These are phyloP conservation scores for Parotocinclus haroldoi DNA, from an alignment of 2,797 vertebrate genomes.

Conservation along the genomic window DNA sequence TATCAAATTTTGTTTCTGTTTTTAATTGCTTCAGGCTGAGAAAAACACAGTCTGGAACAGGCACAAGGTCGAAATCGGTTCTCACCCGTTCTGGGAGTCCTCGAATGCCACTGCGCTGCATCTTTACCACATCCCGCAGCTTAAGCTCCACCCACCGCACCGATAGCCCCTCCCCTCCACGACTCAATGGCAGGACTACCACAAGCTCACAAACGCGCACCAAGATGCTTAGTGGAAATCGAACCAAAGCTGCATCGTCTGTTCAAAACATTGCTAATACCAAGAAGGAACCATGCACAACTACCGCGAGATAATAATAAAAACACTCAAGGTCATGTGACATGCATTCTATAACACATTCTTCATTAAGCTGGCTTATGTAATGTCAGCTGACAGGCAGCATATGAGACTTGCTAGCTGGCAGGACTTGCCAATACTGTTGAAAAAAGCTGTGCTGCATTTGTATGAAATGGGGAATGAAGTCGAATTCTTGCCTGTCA, in stretches of 20 bases:
- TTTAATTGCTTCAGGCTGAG: conserved; percentile 66
- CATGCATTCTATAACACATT: too few species aligned
- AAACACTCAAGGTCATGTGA: neutral
- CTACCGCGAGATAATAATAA: conserved; percentile 62
- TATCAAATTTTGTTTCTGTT: too few species aligned
- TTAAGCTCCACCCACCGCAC: conserved; percentile 80
- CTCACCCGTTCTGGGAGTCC: conserved; percentile 65
- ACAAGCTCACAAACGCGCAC: conserved; percentile 50
- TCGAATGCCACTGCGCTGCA: conserved; percentile 65
- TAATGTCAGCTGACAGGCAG: too few species aligned
- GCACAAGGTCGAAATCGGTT: conserved; percentile 62
- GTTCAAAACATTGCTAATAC: conserved; percentile 52
- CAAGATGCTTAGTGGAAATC: conserved; percentile 6
- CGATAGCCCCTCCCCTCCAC: conserved; percentile 86
- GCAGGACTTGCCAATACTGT: too few species aligned
- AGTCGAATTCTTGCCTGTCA: too few species aligned
- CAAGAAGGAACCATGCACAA: conserved; percentile 52
- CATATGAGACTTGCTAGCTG: too few species aligned
- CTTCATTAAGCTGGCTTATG: too few species aligned
- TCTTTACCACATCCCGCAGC: conserved; percentile 71
- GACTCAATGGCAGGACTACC: conserved; percentile 58
- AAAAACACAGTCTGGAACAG: conserved; percentile 59
- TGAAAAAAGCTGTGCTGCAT: too few species aligned
- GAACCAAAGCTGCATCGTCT: conserved; percentile 41
- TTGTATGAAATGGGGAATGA: too few species aligned